phyloP scores from a whole-genome alignment of 2,888 invertebrate species.

The Scaptomyza flava region DNA sequence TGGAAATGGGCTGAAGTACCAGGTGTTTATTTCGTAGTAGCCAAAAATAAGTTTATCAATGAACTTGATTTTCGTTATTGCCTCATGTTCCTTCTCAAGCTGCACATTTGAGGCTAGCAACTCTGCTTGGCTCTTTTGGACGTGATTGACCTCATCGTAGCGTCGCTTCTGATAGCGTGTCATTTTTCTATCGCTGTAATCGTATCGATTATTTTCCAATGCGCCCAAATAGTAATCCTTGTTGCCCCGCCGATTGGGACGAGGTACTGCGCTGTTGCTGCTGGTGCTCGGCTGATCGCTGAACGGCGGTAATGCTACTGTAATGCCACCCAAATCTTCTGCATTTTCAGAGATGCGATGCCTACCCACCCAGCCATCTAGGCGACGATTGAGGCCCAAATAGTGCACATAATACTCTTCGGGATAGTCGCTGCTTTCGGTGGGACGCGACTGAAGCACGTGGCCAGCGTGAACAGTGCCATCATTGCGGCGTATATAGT shows the following conservation, averaged over 20 bases:
- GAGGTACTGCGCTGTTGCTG: background rate
- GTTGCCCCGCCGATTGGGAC: slow-evolving; percentile 83
- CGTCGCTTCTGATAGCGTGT: slow-evolving; percentile 98
- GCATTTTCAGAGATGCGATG: slow-evolving; percentile 92
- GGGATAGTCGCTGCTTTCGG: slow-evolving; percentile 35
- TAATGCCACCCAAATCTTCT: slow-evolving; percentile 85
- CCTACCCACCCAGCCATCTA: slow-evolving; percentile 98
- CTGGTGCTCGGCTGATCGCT: slow-evolving; percentile 49
- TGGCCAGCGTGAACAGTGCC: slow-evolving; percentile 90
- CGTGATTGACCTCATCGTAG: slow-evolving; percentile 99
- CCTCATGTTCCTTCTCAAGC: slow-evolving; percentile 97
- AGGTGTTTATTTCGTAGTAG: slow-evolving; percentile 98
- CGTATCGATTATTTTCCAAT: slow-evolving; percentile 60
- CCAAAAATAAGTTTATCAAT: slow-evolving; percentile 91
- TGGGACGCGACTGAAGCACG: slow-evolving; percentile 92
- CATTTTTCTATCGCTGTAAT: slow-evolving; percentile 94
- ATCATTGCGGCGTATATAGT: slow-evolving; percentile 81
- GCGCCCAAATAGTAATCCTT: slow-evolving; percentile 68
- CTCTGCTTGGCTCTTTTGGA: slow-evolving; percentile 97
- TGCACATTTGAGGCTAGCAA: slow-evolving; percentile 99
- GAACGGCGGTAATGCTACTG: slow-evolving; percentile 44
- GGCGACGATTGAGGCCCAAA: slow-evolving; percentile 96
- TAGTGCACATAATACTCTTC: slow-evolving; percentile 98
- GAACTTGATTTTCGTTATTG: slow-evolving; percentile 89
- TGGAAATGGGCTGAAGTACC: slow-evolving; percentile 99